phyloP scores from a whole-genome alignment of 2,797 vertebrate genomes.

The Gadopsis marmoratus region DNA sequence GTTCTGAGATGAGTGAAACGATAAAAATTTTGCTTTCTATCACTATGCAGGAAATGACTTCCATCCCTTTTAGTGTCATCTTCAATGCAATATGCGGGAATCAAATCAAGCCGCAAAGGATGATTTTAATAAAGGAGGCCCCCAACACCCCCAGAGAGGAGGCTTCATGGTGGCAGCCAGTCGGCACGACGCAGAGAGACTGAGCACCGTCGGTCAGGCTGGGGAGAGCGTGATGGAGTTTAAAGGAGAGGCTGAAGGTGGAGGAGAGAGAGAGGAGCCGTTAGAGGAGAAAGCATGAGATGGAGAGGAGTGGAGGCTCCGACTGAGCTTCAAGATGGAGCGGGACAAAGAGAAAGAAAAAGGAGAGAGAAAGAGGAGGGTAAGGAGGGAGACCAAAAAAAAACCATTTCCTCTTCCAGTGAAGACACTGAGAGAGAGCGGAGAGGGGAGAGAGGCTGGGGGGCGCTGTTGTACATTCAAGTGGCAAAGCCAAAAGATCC shows the following conservation, averaged over 20 bases:
- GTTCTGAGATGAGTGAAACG: slow-evolving; percentile 24
- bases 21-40: slow-evolving; percentile 1
- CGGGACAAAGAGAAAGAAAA: not conserved
- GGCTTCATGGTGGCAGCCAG: slow-evolving; percentile 35
- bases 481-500: slow-evolving; percentile 50
- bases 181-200: slow-evolving; percentile 26
- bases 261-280: not conserved
- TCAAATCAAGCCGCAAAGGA: slow-evolving; percentile 25
- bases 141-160: slow-evolving; percentile 33
- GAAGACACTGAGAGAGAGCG: not conserved
- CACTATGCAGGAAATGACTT: slow-evolving; percentile 7
- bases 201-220: slow-evolving; percentile 41
- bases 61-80: slow-evolving; percentile 28
- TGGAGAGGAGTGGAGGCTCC: not conserved
- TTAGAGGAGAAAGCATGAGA: not conserved
- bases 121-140: slow-evolving; percentile 55
- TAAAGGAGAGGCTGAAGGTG: not conserved
- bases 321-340: not conserved
- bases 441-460: not conserved
- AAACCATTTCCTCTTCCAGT: not conserved
- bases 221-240: slow-evolving; percentile 29
- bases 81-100: slow-evolving; percentile 16
- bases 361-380: not conserved
- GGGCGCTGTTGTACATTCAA: slow-evolving; percentile 64
- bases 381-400: not conserved